Evolutionary conservation across 2,888 invertebrate genomes (phyloP), one percentile per base, ranked within the genome.

Genomic region (Xestia xanthographa): DNA sequence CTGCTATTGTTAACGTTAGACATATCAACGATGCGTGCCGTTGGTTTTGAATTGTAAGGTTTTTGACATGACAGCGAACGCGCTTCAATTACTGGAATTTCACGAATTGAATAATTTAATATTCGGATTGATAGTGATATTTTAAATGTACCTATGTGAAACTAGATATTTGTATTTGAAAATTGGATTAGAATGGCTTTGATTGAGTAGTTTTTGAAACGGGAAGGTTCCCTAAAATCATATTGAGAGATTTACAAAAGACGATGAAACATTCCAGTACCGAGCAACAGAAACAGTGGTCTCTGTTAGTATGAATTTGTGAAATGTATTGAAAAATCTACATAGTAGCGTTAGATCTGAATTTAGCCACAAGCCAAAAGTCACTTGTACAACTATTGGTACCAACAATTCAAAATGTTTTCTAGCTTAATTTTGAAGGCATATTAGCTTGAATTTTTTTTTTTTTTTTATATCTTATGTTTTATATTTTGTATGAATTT

Each of bases 1-100:
- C 86, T 66, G 90, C 90, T 89, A 91, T 93, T 93, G 92, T 92
- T 88, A 86, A 85, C 88, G 90, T 88, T 90, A 89, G 90, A 90
- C 85, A 83, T 88, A 87, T 86, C 83, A 83, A 65, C 77, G 83
- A 84, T 86, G 86, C 75, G 80, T 80, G 80, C 65, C 78, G 83
- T 79, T 85, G 86, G 86, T 82, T 88, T 85, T 85, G 87, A 86
- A 88, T 89, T 91, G 89, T 89, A 89, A 90, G 88, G 88, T 87
- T 89, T 90, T 88, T 87, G 89, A 90, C 86, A 85, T 88, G 90
- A 89, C 90, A 87, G 80, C 85, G 75, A 88, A 84, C 86, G 77
- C 72, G 75, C 70, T 88, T 85, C 87, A 89, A 89, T 89, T 88
- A 87, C 69, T 77, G 80, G 80, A 72, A 82, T 82, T 81, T 74